These are phyloP conservation scores for Timandra comae DNA, from an alignment of 2,888 invertebrate genomes.

Conservation along the genomic window DNA sequence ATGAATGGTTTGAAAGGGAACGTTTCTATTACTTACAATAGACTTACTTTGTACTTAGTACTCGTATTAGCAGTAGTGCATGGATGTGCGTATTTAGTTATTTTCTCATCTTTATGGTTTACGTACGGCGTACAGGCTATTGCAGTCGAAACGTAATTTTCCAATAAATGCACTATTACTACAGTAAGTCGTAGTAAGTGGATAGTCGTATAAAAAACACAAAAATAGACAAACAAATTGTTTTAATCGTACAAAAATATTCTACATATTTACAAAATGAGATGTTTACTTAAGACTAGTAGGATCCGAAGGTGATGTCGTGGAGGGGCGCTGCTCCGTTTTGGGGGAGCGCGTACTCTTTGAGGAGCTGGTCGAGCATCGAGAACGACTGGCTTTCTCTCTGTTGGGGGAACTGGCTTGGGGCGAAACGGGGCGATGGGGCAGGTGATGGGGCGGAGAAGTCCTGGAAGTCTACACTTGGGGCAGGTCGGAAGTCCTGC, in stretches of 20 bases:
- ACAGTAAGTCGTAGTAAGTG: no score
- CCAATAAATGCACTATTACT: no score
- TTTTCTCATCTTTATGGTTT: no score
- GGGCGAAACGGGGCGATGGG: slow-evolving; percentile 20
- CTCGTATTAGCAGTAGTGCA: no score
- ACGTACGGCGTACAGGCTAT: no score
- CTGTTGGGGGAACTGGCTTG: slow-evolving; percentile 34
- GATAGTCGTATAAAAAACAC: slow-evolving; percentile 4
- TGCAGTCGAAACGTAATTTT: no score
- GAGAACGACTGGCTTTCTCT: slow-evolving; percentile 49
- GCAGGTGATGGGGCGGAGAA: slow-evolving; percentile 30
- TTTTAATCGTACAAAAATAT: slow-evolving; percentile 37
- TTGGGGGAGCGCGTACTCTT: slow-evolving; percentile 86
- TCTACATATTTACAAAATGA: slow-evolving; percentile 65
- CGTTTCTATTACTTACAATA: no score
- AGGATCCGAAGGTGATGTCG: slow-evolving; percentile 90
- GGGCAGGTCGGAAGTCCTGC: slow-evolving; percentile 45
- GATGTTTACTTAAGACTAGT: slow-evolving; percentile 62
- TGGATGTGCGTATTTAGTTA: no score
- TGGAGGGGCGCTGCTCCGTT: slow-evolving; percentile 82
- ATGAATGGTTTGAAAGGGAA: no score
- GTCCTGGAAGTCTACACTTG: slow-evolving; percentile 29
- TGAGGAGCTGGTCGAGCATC: slow-evolving; percentile 86
- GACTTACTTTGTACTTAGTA: no score
- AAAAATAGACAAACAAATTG: slow-evolving; percentile 13